Evolutionary conservation across 1,140 invertebrate species (phyloP), one percentile per base, ranked within the genome.

Genomic region (Penaeus japonicus): DNA sequence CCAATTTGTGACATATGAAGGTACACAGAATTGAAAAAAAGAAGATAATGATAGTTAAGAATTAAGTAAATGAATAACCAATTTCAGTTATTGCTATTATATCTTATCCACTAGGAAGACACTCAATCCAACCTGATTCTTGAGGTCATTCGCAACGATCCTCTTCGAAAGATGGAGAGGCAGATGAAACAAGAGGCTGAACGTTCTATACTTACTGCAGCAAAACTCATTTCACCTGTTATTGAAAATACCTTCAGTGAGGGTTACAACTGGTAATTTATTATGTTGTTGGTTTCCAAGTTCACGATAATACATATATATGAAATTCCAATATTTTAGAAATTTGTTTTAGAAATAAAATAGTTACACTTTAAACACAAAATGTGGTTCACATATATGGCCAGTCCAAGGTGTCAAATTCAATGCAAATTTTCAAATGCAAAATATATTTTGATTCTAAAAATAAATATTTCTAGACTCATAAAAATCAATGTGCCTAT

Each of bases 201-300:
- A 92, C 95, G 95, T 91, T 96, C 95, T 89, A 97, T 99, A 91
- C 94, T 98, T 47, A 97, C 95, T 86, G 96, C 97, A 70, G 97
- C 97, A n/a, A 97, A 98, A 93, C 94, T 99, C 47, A 98, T 99
- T 91, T 96, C 97, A 5, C 96, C 97, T 27, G 95, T 96, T 18
- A 97, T 98, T 90, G 95, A 97, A 91, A 94, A 95, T 80, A 95
- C 94, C 73, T 96, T 97, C 92, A 95, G 95, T 90, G 94, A 94
- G 91, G 97, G 96, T 91, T 95, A 95, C 91, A 94, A 95, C 89
- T 95, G 95, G 96, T 97, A 95, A 92, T 91, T 92, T 55, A 39
- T 5, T 30, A 59, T 1, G 4, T 18, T 65, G 47, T 24, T 30
- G 35, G 10, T 83, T 30, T 83, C 24, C 22, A 73, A 7, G 1